Evolutionary conservation across 2,888 invertebrate species (phyloP).

Genomic region (Drosophila ochracea): DNA sequence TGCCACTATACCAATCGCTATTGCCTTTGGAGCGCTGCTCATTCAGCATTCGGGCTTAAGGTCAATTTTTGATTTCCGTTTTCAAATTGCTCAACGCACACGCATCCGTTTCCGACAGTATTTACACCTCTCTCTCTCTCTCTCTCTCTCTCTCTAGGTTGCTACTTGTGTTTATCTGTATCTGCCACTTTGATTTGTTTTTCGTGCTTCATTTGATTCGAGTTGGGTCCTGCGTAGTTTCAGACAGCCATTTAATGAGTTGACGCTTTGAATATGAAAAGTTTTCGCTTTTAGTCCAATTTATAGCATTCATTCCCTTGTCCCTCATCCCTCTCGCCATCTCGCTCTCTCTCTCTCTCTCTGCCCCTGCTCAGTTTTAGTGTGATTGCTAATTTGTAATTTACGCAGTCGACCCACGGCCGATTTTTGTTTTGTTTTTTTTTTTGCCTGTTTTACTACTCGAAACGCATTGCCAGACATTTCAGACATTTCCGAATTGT

Average conservation of each 20-base stretch:
- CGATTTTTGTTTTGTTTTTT: constrained; percentile 34
- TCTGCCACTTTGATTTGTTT: constrained; percentile 75
- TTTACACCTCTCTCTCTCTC: constrained; percentile 43
- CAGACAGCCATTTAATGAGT: constrained; percentile 77
- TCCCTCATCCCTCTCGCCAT: not conserved
- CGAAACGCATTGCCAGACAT: constrained; percentile 43
- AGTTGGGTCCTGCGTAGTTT: constrained; percentile 59
- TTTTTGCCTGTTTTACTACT: constrained; percentile 63
- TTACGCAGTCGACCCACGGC: constrained; percentile 76
- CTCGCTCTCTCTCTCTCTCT: not conserved
- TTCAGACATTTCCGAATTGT: constrained; percentile 43
- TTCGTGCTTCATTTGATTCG: constrained; percentile 78
- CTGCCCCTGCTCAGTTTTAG: constrained; percentile 56
- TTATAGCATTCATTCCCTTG: constrained; percentile 56
- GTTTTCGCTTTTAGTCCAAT: constrained; percentile 61
- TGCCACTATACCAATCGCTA: not conserved
- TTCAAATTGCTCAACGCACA: constrained; percentile 79
- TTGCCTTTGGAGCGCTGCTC: constrained; percentile 12
- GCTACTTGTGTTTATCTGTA: constrained; percentile 32
- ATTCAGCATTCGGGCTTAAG: constrained; percentile 59
- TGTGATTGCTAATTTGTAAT: constrained; percentile 83
- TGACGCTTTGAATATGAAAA: constrained; percentile 81
- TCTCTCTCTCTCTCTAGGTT: not conserved
- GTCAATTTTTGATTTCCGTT: constrained; percentile 81
- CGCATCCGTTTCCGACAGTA: constrained; percentile 73